Percentiles rank a stretch among this genome's conserved stretches.
Conservation (phyloP, 2,888 invertebrate species). For the Nipponacmea schrenckii region DNA sequence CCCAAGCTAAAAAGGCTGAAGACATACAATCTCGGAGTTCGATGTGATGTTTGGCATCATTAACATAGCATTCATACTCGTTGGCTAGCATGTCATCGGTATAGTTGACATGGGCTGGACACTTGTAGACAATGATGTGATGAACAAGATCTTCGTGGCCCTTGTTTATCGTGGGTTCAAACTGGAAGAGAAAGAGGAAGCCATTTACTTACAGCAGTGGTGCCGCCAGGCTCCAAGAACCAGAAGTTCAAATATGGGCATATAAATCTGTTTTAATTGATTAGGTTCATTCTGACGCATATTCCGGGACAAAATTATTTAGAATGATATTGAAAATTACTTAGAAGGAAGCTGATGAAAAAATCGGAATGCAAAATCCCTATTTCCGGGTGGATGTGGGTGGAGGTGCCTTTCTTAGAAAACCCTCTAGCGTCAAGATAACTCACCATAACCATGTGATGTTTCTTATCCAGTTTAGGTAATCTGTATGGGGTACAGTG, state of each 20-base stretch:
- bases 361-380: too few species aligned
- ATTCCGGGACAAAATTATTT: too few species aligned
- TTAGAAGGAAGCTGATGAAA: too few species aligned
- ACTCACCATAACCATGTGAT: constrained; percentile 47
- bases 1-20: constrained; percentile 35
- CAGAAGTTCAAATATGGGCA: too few species aligned
- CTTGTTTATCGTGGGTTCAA: constrained; percentile 76
- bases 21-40: neutral
- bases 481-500: constrained; percentile 38
- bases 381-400: too few species aligned
- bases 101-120: constrained; percentile 62
- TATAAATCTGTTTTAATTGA: too few species aligned
- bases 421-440: neutral
- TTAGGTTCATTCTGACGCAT: too few species aligned
- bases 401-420: too few species aligned
- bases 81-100: constrained; percentile 10
- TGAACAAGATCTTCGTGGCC: constrained; percentile 79
- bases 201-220: too few species aligned
- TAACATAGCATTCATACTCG: constrained; percentile 26
- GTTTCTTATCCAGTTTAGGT: constrained; percentile 34
- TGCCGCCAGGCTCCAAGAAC: too few species aligned
- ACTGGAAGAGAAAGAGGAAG: constrained; percentile 67
- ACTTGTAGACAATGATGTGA: constrained; percentile 89
- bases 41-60: neutral
- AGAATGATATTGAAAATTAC: too few species aligned